A percentile compares a stretch with the other conserved stretches of the same genome.
These are phyloP conservation scores for Theocolax elegans DNA, from an alignment of 1,140 invertebrate species.

Conservation along the genomic window DNA sequence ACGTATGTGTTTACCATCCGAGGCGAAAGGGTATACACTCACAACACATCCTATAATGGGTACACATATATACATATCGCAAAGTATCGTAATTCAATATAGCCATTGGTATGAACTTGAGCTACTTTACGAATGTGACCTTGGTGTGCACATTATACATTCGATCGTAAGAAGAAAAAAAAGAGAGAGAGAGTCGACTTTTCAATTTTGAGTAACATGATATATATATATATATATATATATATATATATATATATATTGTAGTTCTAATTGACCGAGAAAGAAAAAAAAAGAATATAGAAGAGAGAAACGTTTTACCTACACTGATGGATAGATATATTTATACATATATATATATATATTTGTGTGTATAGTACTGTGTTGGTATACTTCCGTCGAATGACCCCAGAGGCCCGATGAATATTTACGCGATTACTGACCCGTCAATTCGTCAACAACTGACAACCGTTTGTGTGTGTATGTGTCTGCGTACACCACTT, in stretches of 20 bases:
- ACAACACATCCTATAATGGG: too few species aligned
- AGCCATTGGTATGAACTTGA: slow-evolving; percentile 62
- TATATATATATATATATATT: too few species aligned
- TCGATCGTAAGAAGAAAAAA: neutral
- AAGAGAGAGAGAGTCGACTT: neutral
- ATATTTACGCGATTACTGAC: slow-evolving; percentile 57
- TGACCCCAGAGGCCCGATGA: slow-evolving; percentile 57
- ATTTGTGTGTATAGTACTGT: slow-evolving; percentile 45
- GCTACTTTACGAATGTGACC: slow-evolving; percentile 62
- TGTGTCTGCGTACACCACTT: neutral
- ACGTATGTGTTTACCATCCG: too few species aligned
- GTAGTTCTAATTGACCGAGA: too few species aligned
- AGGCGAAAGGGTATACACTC: too few species aligned
- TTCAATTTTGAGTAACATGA: too few species aligned
- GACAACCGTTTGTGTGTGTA: neutral
- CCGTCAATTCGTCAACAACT: slow-evolving; percentile 12
- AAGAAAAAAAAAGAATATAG: slow-evolving; percentile 50
- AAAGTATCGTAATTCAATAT: slow-evolving; percentile 61
- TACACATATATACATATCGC: neutral
- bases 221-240: neutral
- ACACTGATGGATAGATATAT: slow-evolving; percentile 57
- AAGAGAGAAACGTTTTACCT: too few species aligned
- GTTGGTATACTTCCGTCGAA: slow-evolving; percentile 55
- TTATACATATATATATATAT: too few species aligned
- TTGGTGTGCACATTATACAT: slow-evolving; percentile 44